Evolutionary conservation across 2,797 vertebrate genomes (phyloP), one percentile per base, ranked within the genome.

Genomic region (Melanotaenia parkinsoni): DNA sequence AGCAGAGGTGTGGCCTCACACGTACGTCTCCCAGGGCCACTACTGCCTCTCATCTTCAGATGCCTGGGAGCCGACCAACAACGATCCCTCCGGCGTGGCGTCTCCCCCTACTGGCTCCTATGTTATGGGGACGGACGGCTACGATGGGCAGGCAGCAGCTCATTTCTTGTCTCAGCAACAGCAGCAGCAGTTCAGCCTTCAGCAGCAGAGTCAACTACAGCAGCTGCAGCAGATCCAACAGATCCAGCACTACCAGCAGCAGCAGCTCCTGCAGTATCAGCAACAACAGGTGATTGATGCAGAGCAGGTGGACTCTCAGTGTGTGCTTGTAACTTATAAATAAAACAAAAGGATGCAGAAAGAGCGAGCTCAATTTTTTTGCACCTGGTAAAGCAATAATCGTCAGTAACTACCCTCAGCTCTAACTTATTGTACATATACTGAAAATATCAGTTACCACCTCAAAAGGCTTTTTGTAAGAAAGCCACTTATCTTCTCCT

Each of bases 41-140:
- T 99, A 99, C 92, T 99, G 98, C 92, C 95, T 99, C 88, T 98
- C 97, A 30, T 98, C 98, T 0, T 99, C 98, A 0, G 98, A 99
- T 0, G 98, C 97, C 81, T 99, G 98, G 98, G 98, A 99, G 88
- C 96, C 97, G 24, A 96, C 94, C 76, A 95, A 84, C 91, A 98
- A 94, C 0, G 97, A 99, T 87, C 96, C 96, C 88, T 98, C 98
- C 6, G 96, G 94, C 58, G 95, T 98, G 13, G 96, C 95, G 20
- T 98, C 98, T 76, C 96, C 97, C 1, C 95, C 96, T 24, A 83
- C 96, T 0, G 96, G 96, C 84, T 97, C 97, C 77, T 99, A 96
- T 51, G 85, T 94, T 18, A 91, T 95, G 91, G 92, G 94, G 50
- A 84, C 83, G 3, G 96, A 97, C 28, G 95, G 96, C 58, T 97